Evolutionary conservation across 2,888 invertebrate species (phyloP).

Genomic region (Eupeodes latifasciatus): DNA sequence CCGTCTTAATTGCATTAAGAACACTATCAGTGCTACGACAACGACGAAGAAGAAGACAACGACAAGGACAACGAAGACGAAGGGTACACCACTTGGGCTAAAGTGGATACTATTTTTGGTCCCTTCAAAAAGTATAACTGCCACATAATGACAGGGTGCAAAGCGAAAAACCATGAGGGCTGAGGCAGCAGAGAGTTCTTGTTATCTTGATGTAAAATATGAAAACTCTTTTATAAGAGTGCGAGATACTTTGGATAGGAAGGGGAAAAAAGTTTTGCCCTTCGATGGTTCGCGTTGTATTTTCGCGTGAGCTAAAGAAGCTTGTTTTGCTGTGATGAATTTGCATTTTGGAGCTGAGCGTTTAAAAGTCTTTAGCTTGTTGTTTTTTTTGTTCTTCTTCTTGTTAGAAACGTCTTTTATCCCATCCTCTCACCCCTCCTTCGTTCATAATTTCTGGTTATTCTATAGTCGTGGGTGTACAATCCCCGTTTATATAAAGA

Average conservation of each 20-base stretch:
- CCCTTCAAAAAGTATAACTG: conserved; percentile 39
- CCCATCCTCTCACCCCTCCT: background rate
- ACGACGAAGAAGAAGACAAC: no score
- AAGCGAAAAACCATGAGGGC: background rate
- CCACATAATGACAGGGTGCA: conserved; percentile 29
- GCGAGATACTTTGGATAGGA: conserved; percentile 46
- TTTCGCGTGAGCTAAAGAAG: conserved; percentile 29
- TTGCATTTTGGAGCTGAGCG: conserved; percentile 73
- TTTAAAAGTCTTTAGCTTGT: conserved; percentile 62
- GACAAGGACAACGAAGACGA: background rate
- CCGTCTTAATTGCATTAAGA: conserved; percentile 71
- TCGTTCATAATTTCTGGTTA: background rate
- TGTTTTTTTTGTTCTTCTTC: background rate
- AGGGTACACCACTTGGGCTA: conserved; percentile 11
- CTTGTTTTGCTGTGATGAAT: conserved; percentile 60
- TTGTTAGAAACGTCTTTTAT: conserved; percentile 17
- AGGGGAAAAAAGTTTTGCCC: conserved; percentile 44
- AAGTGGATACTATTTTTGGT: conserved; percentile 8
- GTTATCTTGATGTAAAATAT: conserved; percentile 73
- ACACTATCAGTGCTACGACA: conserved; percentile 52
- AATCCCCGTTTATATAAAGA: conserved; percentile 25
- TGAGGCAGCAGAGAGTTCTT: background rate
- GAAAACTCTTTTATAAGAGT: conserved; percentile 55
- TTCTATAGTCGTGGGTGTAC: conserved; percentile 38
- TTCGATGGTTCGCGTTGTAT: conserved; percentile 13